phyloP scores from a whole-genome alignment of 2,113 vertebrate species.

The Aepyceros melampus region DNA sequence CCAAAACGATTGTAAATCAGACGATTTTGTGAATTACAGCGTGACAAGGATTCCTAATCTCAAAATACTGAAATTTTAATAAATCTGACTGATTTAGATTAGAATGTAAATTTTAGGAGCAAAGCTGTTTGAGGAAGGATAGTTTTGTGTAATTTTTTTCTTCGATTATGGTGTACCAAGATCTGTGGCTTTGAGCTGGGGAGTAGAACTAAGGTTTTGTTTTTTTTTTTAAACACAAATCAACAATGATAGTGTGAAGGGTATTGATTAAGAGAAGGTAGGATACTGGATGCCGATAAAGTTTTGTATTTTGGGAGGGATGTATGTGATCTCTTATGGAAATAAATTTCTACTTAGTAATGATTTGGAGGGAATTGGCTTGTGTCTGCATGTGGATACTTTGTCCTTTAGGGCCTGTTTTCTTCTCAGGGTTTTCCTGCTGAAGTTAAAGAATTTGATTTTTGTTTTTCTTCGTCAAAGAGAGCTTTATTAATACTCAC shows the following conservation, averaged over 20 bases:
- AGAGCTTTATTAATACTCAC: conserved; percentile 34
- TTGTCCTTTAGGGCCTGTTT: background rate
- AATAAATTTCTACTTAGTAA: conserved; percentile 21
- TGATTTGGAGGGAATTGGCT: background rate
- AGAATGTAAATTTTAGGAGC: background rate
- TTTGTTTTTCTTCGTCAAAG: conserved; percentile 23
- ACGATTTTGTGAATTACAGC: conserved; percentile 24
- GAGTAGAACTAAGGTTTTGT: background rate
- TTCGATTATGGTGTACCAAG: background rate
- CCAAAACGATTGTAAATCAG: conserved; percentile 25
- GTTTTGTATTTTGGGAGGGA: conserved; percentile 27
- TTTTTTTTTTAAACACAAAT: background rate
- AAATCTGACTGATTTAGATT: background rate
- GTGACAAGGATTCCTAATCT: background rate
- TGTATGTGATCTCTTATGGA: conserved; percentile 6
- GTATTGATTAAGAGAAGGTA: conserved; percentile 17
- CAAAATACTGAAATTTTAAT: background rate
- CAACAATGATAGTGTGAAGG: background rate
- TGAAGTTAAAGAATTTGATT: conserved; percentile 40
- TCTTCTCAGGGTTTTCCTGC: background rate
- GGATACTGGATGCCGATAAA: conserved; percentile 8
- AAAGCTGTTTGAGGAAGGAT: background rate
- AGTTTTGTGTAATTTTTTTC: background rate
- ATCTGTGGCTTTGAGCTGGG: background rate
- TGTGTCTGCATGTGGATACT: background rate